Evolutionary conservation across 2,797 vertebrate species (phyloP), one percentile per base, ranked within the genome.

Genomic region (Prunella strophiata): DNA sequence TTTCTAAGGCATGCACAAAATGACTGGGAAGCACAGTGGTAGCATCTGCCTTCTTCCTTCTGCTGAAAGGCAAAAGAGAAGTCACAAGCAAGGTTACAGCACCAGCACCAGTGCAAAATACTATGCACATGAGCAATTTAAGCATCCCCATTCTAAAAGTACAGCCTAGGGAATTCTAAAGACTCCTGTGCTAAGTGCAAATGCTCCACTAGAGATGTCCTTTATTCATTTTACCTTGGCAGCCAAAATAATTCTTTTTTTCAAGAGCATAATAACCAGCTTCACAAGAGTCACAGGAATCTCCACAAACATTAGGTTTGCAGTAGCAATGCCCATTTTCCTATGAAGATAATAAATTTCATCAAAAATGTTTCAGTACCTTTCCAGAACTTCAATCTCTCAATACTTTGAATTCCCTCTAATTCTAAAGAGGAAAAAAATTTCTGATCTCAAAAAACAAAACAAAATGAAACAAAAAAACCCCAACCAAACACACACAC

Each of bases 161-260:
- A 36, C 11, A 32, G 13, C 13, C 26, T 9, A 62, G 7, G 23
- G 16, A 80, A 85, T 71, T 62, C 63, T 63, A 38, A 76, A 51
- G 12, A 38, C 20, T 66, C 59, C 14, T n/a, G 19, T 48, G 52
- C 26, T 13, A 52, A 9, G 9, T 19, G 36, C 11, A 72, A 42
- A 47, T 36, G 9, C 50, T 45, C 40, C 13, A 19, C 59, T 55
- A 36, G 26, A 63, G 16, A n/a, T 36, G 27, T 20, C 25, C 7
- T 67, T 74, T 58, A 47, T 59, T 57, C 25, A 45, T 58, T 93
- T 96, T 97, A 99, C 99, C 99, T 98, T 90, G 98, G 97, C 99
- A 99, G 42, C 99, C 99, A 96, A 99, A 99, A 95, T 99, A 99
- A 90, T 98, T 98, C 52, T 96, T 98, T 75, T 98, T 98, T 97